Base-by-base conservation (phyloP, 1,140 invertebrate species). In the Lepidurus couesii region DNA sequence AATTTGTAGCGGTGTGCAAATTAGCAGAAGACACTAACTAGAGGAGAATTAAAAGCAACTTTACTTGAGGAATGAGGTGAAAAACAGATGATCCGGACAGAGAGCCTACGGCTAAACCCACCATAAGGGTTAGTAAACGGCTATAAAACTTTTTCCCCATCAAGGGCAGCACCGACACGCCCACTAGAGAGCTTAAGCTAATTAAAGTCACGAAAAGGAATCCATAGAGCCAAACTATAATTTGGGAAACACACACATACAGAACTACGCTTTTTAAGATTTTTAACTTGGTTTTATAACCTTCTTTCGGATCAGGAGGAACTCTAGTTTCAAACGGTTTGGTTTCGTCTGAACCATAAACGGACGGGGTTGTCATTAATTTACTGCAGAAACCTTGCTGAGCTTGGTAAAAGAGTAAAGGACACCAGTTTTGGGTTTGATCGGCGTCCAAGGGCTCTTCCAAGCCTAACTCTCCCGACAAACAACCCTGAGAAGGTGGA, bases 51-150 rank as follows among this genome's bases (percentile, higher is more conserved):
- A n/a, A 34, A 34, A 74, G 10, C 77, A 26, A 24, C 21, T 74
- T 80, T 81, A 86, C 90, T 84, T 90, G 88, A 13, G 90, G 90
- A 26, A 91, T 86, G 10, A 91, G 86, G 81, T 90, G 88, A 80
- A 91, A 88, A 44, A 90, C 83, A 9, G 88, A 87, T 80, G 87
- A 90, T n/a, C 88, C 89, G 45, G 87, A 86, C n/a, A 91, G 84
- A 73, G 88, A 90, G 5, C 90, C 90, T 24, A 91, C 90, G 42
- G 90, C 90, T 24, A 91, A 83, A 8, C 89, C 89, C 77, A 91
- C 86, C 81, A 91, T 85, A 74, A 87, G 85, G 26, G 88, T 89
- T 34, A 91, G 84, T n/a, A 91, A 82, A 79, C 86, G 82, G 77
- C 89, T 86, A 83, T 90, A 91, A 73, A 87, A 85, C n/a, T 83